A percentile compares a stretch with the other conserved stretches of the same genome.
Evolutionary conservation across 2,113 vertebrate species (phyloP).

Genomic region (Athene cunicularia): DNA sequence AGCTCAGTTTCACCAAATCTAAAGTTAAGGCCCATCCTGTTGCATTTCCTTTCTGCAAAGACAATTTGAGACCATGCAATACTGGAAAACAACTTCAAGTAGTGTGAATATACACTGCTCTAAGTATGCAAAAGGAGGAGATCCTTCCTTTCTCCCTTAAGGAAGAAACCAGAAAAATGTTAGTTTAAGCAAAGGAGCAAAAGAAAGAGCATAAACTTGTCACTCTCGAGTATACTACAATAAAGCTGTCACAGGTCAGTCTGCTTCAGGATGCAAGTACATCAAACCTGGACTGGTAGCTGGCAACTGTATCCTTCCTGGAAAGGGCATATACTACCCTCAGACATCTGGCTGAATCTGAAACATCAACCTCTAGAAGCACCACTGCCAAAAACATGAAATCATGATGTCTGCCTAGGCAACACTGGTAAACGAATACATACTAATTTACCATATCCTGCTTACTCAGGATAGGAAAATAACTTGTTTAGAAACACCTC

Average conservation of each 20-base stretch:
- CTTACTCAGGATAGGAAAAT: neutral
- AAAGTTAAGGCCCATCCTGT: neutral
- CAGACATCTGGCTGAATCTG: neutral
- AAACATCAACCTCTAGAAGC: neutral
- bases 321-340: neutral
- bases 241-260: neutral
- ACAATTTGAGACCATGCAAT: neutral
- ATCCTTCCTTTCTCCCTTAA: neutral
- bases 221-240: neutral
- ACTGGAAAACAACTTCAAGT: neutral
- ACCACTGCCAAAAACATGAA: neutral
- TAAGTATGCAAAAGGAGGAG: neutral
- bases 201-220: neutral
- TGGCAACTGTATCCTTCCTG: neutral
- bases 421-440: neutral
- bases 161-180: neutral
- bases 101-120: neutral
- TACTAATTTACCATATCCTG: neutral
- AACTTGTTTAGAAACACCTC: neutral
- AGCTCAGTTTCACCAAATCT: neutral
- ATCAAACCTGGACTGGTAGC: neutral
- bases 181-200: neutral
- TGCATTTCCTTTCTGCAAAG: neutral
- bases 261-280: neutral
- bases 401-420: neutral